Evolutionary conservation across 2,888 invertebrate species (phyloP), one percentile per base, ranked within the genome.

Genomic region (Polydrusus pterygomalis): DNA sequence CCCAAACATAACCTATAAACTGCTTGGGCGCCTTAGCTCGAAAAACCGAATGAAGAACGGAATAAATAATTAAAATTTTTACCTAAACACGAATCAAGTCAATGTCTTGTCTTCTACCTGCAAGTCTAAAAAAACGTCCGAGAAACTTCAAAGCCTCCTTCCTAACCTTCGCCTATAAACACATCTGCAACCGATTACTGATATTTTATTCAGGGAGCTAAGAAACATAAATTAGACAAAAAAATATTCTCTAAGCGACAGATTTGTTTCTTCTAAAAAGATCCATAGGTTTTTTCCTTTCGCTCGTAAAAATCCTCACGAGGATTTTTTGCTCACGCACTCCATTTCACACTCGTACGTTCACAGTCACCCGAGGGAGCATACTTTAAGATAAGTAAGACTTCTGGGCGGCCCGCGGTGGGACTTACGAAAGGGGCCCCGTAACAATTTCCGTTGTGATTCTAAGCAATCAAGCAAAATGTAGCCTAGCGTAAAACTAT

Each of bases 361-460:
- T 78, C 75, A 71, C 82, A 78, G 51, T 80, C 81, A 77, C 73
- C 75, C 81, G 72, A 78, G 80, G 81, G 80, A 80, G 79, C 75
- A 75, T 71, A 71, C 75, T 64, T 70, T 75, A 70, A 64, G 70
- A 71, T 75, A 75, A 75, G 70, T 70, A 75, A 71, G 62, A 70
- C 62, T 75, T 68, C 25, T 9, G n/a, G 13, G 67, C 8, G 51
- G 54, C 38, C 43, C 54, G 40, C 54, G 68, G 68, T 54, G 38
- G 20, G 56, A 56, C 25, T 40, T 40, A 30, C 18, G 6, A 49
- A 38, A 20, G 40, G 54, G 43, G 56, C 54, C 17, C 25, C 18
- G 34, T 51, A 11, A 43, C 13, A 43, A 40, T 40, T 45, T n/a
- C 15, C 3, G 49, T 49, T 18, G 5, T 51, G 20, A 20, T 9